Evolutionary conservation across 2,113 vertebrate genomes (phyloP).

Genomic region (Rhadina sibilatrix): DNA sequence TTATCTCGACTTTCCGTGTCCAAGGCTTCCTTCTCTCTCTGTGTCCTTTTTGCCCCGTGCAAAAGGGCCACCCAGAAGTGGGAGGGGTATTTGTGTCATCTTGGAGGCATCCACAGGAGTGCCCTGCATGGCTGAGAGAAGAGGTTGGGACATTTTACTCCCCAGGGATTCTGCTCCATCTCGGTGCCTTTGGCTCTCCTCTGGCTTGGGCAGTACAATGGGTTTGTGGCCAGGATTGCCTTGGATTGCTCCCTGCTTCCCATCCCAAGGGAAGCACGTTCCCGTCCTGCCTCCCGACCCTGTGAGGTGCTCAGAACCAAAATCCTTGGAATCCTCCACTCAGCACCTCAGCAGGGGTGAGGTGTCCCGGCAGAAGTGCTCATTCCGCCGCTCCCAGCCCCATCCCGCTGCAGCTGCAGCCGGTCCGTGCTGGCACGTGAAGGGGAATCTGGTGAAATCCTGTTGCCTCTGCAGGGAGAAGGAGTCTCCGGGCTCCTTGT

Average conservation of each 20-base stretch:
- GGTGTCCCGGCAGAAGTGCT: not conserved
- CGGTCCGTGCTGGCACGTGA: rapidly evolving
- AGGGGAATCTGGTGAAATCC: not conserved
- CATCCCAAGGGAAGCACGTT: rapidly evolving
- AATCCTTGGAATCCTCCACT: not conserved
- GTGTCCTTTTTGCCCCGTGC: not conserved
- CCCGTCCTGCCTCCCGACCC: rapidly evolving
- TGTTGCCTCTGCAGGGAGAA: not conserved
- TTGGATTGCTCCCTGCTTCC: not conserved
- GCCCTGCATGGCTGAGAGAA: not conserved
- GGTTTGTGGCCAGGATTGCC: not conserved
- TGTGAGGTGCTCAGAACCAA: not conserved
- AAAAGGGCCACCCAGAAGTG: not conserved
- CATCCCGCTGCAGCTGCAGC: not conserved
- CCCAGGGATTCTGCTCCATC: not conserved
- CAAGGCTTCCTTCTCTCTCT: not conserved
- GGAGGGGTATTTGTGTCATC: not conserved
- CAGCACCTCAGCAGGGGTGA: not conserved
- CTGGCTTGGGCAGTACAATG: not conserved
- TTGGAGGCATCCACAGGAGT: not conserved
- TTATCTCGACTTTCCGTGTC: not conserved
- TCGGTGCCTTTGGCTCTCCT: rapidly evolving
- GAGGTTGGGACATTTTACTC: not conserved
- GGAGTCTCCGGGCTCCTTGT: not conserved
- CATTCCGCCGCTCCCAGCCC: rapidly evolving